Evolutionary conservation across 1,140 invertebrate species (phyloP), one percentile per base, ranked within the genome.

Genomic region (Spodoptera frugiperda): DNA sequence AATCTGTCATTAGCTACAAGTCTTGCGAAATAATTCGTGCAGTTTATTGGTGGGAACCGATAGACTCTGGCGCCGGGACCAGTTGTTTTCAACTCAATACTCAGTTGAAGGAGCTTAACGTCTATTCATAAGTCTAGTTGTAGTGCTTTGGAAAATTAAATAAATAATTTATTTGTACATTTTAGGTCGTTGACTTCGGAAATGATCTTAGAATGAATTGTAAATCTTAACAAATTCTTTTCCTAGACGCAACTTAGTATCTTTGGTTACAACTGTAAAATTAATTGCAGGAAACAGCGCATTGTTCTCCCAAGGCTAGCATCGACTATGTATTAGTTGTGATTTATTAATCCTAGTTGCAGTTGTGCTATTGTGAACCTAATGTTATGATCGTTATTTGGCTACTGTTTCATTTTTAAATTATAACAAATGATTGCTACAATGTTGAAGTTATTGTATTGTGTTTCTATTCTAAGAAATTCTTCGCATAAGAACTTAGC

Each of bases 21-120:
- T 14, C 44, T 67, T 67, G 46, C 17, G 63, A 33, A 68, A 68
- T 68, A 33, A 53, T 53, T 68, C 44, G 14, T 33, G 21, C 12
- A 53, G 65, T 68, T 68, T 68, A 68, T 53, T 17, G 21, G 25
- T 33, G 44, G 2, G 19, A n/a, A 9, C 21, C 14, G 21, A 2
- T 15, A 53, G 65, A 49, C 48, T 21, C 65, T 49, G 48, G 48
- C 63, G 63, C 48, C 19, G n/a, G 5, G 12, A 19, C 15, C 21
- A 51, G 65, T 53, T 68, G 33, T 68, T 48, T 30, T 21, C 48
- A 53, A 11, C 8, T 17, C 11, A 68, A n/a, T 33, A 17, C n/a
- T 53, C 48, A 68, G n/a, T 33, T 8, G n/a, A 17, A 11, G 53
- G 3, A 39, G 9, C 33, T 39, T 39, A 39, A 39, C 33, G 9